phyloP scores from a whole-genome alignment of 2,888 invertebrate genomes.

The Aporophyla nigra region DNA sequence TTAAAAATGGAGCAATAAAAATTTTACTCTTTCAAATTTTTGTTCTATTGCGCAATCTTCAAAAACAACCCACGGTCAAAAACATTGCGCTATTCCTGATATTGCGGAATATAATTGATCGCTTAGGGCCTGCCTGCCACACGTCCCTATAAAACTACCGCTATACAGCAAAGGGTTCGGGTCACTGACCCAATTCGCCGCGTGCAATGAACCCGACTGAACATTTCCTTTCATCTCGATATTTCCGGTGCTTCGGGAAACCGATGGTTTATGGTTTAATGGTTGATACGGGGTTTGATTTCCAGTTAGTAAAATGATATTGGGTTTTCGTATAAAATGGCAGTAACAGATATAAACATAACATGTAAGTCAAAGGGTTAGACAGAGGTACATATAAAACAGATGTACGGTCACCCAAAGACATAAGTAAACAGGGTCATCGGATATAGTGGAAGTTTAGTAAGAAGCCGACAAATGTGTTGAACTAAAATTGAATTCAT shows the following conservation, averaged over 20 bases:
- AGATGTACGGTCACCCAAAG: not conserved
- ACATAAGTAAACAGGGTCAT: no score
- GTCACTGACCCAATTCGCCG: constrained; percentile 52
- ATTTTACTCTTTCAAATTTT: no score
- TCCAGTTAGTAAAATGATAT: not conserved
- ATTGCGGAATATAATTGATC: no score
- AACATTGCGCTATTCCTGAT: no score
- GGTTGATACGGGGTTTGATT: not conserved
- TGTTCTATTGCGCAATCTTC: no score
- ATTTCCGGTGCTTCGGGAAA: constrained; percentile 42
- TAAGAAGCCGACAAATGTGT: no score
- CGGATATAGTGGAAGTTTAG: no score
- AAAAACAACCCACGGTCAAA: no score
- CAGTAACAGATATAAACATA: not conserved
- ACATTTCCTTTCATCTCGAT: constrained; percentile 53
- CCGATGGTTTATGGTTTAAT: constrained; percentile 9
- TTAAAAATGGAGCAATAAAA: no score
- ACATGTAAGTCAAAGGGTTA: not conserved
- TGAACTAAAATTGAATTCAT: no score
- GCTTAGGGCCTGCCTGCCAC: not conserved
- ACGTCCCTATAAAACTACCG: constrained; percentile 17
- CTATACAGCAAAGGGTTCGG: constrained; percentile 37
- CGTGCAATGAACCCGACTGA: constrained; percentile 41
- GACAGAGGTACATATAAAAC: not conserved
- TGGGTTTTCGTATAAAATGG: not conserved